A percentile compares a stretch with the other conserved stretches of the same genome.
Evolutionary conservation across 2,113 vertebrate species (phyloP).

Genomic region (Pungitius pungitius): DNA sequence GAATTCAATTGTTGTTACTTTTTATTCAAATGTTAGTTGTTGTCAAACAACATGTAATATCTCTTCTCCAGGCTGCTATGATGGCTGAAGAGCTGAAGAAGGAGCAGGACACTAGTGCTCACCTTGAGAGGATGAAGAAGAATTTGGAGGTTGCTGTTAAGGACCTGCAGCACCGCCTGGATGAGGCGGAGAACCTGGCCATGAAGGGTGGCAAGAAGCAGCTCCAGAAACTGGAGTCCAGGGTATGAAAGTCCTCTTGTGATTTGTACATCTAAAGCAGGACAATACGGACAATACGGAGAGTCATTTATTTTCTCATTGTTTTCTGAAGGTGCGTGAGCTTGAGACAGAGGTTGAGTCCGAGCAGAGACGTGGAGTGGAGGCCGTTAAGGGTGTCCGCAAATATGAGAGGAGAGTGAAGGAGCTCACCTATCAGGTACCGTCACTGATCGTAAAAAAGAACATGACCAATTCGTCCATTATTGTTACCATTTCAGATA

Average conservation of each 20-base stretch:
- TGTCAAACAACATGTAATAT: not conserved
- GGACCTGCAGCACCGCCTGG: slow-evolving; percentile 86
- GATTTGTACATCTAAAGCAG: accelerated
- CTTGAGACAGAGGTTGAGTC: no score
- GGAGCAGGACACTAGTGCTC: slow-evolving; percentile 88
- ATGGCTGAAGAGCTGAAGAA: slow-evolving; percentile 91
- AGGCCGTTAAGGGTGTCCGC: no score
- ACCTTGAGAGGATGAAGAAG: slow-evolving; percentile 75
- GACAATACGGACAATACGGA: no score
- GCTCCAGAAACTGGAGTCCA: slow-evolving; percentile 18
- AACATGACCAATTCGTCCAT: no score
- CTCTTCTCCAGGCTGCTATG: slow-evolving; percentile 81
- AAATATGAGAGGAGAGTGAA: no score
- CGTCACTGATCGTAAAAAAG: no score
- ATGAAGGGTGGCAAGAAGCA: slow-evolving; percentile 89
- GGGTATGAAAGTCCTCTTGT: not conserved
- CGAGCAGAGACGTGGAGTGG: no score
- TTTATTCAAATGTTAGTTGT: no score
- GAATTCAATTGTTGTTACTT: not conserved
- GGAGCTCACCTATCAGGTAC: no score
- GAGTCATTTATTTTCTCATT: no score
- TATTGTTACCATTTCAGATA: no score
- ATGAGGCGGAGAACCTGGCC: slow-evolving; percentile 89
- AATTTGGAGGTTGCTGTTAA: slow-evolving; percentile 87
- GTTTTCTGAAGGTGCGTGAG: no score